Base-by-base conservation (phyloP, 2,113 vertebrate species). In the Reinhardtius hippoglossoides region DNA sequence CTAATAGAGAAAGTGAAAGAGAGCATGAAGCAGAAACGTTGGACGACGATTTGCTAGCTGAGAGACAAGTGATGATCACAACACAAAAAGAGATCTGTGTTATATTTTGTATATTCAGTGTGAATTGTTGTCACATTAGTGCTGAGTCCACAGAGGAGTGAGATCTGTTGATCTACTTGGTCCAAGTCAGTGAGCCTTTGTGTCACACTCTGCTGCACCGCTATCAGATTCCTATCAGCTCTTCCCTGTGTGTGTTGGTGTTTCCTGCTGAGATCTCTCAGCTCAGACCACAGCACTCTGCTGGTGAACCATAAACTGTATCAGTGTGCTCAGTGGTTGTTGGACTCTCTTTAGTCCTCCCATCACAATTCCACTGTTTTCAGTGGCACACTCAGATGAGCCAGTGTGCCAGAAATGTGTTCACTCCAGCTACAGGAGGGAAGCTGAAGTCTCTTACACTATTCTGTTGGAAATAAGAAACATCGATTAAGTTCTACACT, bases 211-310 rank as follows among this genome's bases (percentile, higher is more conserved):
- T 71, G 57, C 40, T 57, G 76, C 67, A 67, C 18, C 59, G 14
- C 58, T 62, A 18, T 78, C 14, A 31, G 64, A 57, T 65, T 83
- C 54, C 57, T 55, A 35, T 82, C 50, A 62, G 71, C 70, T 76
- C 20, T 59, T 68, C 74, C 40, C 48, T 74, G 67, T 67, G 74
- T 37, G 76, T 79, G 82, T 80, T 81, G 20, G 18, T 44, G 62
- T 76, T 91, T 89, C 89, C 77, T 78, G 83, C 87, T 85, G 77
- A 63, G 83, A 74, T 8, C 12, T 66, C 54, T 76, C 74, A 78
- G 72, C 66, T 85, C 74, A 27, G 74, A 80, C 83, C 44, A 21
- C 76, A 62, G 75, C 65, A 20, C 76, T 77, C 37, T 42, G 69
- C 72, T 72, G 16, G 68, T 55, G 59, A 71, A 69, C 60, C 71